phyloP scores from a whole-genome alignment of 2,113 vertebrate species.

The Myodes glareolus region DNA sequence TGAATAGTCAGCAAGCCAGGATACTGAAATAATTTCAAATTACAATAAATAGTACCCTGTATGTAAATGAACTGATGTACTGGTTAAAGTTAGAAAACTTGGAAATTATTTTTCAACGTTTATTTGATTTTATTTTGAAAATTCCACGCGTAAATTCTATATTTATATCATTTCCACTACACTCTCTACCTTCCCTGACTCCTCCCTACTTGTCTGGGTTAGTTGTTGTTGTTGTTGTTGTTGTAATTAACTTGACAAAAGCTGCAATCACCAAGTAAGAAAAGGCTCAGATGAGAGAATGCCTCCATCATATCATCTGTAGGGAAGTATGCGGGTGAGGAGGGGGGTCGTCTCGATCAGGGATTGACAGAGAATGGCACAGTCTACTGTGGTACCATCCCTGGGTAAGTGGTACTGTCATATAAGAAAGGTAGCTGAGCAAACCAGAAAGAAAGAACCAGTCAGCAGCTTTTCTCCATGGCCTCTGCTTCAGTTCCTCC shows the following conservation, averaged over 20 bases:
- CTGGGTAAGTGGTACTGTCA: neutral
- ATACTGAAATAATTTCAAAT: neutral
- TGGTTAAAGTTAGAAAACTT: neutral
- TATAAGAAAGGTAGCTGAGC: neutral
- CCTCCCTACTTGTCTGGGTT: neutral
- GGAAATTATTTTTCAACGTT: neutral
- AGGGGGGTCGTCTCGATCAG: neutral
- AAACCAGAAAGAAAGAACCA: neutral
- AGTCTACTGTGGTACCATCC: neutral
- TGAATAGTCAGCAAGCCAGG: neutral
- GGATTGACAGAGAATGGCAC: neutral
- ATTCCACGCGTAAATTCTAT: neutral
- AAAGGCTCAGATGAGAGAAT: neutral
- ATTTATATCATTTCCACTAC: neutral
- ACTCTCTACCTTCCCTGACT: neutral
- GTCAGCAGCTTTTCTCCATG: neutral
- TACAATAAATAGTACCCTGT: neutral
- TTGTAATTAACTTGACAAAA: neutral
- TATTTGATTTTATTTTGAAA: neutral
- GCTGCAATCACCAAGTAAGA: neutral
- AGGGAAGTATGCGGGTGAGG: neutral
- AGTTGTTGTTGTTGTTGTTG: neutral
- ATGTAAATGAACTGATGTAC: neutral
- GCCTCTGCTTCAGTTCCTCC: neutral
- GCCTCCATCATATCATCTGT: neutral